Percentiles rank a stretch among this genome's conserved stretches.
Evolutionary conservation across 2,888 invertebrate species (phyloP).

Genomic region (Andrena bucephala): DNA sequence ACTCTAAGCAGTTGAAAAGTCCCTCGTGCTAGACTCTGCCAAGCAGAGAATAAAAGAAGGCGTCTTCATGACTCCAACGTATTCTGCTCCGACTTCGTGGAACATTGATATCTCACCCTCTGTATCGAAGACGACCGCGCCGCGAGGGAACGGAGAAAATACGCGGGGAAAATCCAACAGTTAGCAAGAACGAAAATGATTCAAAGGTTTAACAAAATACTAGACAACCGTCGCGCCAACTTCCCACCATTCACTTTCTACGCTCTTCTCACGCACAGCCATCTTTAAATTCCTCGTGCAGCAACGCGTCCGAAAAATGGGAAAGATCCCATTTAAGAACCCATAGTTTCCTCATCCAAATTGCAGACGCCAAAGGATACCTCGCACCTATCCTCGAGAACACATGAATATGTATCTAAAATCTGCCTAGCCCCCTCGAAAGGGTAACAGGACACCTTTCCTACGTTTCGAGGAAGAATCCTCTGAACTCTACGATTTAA

Average conservation of each 20-base stretch:
- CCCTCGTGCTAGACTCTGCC: not conserved
- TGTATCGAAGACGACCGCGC: not conserved
- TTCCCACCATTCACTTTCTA: conserved; percentile 58
- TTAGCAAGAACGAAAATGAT: not conserved
- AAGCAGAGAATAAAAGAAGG: not conserved
- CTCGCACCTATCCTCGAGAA: no score
- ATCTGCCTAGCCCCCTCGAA: no score
- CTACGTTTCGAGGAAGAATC: not conserved
- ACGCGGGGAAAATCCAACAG: not conserved
- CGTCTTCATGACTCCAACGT: not conserved
- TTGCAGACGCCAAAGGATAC: no score
- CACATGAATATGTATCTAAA: no score
- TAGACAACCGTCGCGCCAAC: conserved; percentile 47
- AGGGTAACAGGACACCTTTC: not conserved
- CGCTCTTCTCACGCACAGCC: conserved; percentile 52
- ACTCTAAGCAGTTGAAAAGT: not conserved
- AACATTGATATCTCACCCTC: not conserved
- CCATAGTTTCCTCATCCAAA: not conserved
- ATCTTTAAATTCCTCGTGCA: conserved; percentile 31
- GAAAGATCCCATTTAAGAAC: conserved; percentile 4
- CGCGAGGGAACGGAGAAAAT: not conserved
- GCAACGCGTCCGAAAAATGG: conserved; percentile 14
- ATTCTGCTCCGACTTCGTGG: not conserved
- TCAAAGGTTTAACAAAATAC: conserved; percentile 28
- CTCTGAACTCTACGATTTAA: no score